Conservation (phyloP, 2,888 invertebrate species). For the Margaritifera margaritifera region DNA sequence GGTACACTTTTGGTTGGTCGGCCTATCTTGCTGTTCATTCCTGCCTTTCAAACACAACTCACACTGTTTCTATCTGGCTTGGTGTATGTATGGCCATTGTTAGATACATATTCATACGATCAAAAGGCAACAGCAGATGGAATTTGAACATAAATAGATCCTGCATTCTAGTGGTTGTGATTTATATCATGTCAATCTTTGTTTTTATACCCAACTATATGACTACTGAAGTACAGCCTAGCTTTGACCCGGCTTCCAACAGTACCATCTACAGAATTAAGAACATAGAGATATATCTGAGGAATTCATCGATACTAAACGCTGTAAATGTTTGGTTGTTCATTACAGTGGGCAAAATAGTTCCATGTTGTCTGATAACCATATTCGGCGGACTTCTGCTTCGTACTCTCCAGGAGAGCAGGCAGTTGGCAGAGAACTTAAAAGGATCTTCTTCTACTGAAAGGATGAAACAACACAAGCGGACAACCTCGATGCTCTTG, state of each 20-base stretch:
- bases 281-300: slow-evolving; percentile 24
- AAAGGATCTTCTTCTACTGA: slow-evolving; percentile 46
- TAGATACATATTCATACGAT: slow-evolving; percentile 45
- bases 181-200: slow-evolving; percentile 52
- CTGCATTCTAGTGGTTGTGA: slow-evolving; percentile 79
- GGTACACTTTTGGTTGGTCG: slow-evolving; percentile 68
- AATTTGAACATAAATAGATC: slow-evolving; percentile 30
- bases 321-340: slow-evolving; percentile 88
- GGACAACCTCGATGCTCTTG: slow-evolving; percentile 91
- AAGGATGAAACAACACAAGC: slow-evolving; percentile 73
- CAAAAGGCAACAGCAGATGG: slow-evolving; percentile 36
- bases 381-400: slow-evolving; percentile 76
- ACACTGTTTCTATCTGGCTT: slow-evolving; percentile 93
- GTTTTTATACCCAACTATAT: slow-evolving; percentile 62
- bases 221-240: slow-evolving; percentile 36
- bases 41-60: slow-evolving; percentile 88
- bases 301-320: slow-evolving; percentile 27
- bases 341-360: slow-evolving; percentile 91
- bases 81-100: slow-evolving; percentile 92
- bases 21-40: slow-evolving; percentile 82
- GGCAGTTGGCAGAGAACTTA: slow-evolving; percentile 48
- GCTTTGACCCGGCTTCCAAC: slow-evolving; percentile 20
- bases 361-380: slow-evolving; percentile 90
- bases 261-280: slow-evolving; percentile 43
- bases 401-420: slow-evolving; percentile 67